These are phyloP conservation scores for Chelidonichthys spinosus DNA, from an alignment of 2,797 vertebrate genomes.

Conservation along the genomic window DNA sequence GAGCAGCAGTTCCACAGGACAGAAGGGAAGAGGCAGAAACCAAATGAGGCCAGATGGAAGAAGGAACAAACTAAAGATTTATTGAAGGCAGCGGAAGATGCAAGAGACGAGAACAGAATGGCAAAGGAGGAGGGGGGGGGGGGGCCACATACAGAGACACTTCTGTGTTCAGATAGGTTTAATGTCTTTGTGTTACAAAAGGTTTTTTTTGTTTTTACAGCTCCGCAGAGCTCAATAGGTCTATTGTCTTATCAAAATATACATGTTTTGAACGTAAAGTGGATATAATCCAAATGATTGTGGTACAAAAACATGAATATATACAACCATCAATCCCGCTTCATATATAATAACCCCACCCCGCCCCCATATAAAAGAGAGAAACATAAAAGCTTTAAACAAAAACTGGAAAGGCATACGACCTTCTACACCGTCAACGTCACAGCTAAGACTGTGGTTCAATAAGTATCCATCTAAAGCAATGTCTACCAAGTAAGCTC, in stretches of 20 bases:
- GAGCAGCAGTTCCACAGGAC: conserved; percentile 64
- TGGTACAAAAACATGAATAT: conserved; percentile 96
- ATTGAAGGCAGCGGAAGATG: conserved; percentile 84
- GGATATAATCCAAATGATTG: conserved; percentile 87
- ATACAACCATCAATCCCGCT: conserved; percentile 87
- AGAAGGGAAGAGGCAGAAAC: conserved; percentile 73
- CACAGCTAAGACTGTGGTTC: conserved; percentile 72
- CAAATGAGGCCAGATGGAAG: conserved; percentile 81
- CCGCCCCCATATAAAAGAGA: conserved; percentile 72
- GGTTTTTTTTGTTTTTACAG: conserved; percentile 67
- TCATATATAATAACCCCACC: conserved; percentile 75
- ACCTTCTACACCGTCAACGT: conserved; percentile 67
- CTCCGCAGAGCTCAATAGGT: conserved; percentile 77
- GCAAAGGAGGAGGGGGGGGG: conserved; percentile 21
- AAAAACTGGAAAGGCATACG: conserved; percentile 58
- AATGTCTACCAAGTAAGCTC: conserved; percentile 61
- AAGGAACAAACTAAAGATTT: conserved; percentile 85
- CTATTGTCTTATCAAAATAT: conserved; percentile 87
- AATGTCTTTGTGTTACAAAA: conserved; percentile 86
- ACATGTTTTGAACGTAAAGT: conserved; percentile 92
- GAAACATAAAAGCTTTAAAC: conserved; percentile 78
- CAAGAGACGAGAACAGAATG: conserved; percentile 72
- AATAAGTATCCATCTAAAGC: conserved; percentile 68
- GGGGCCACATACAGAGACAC: conserved; percentile 77
- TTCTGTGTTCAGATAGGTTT: conserved; percentile 82